Percentiles rank a stretch among this genome's conserved stretches.
Conservation (phyloP, 2,888 invertebrate genomes). For the Cinara cedri region DNA sequence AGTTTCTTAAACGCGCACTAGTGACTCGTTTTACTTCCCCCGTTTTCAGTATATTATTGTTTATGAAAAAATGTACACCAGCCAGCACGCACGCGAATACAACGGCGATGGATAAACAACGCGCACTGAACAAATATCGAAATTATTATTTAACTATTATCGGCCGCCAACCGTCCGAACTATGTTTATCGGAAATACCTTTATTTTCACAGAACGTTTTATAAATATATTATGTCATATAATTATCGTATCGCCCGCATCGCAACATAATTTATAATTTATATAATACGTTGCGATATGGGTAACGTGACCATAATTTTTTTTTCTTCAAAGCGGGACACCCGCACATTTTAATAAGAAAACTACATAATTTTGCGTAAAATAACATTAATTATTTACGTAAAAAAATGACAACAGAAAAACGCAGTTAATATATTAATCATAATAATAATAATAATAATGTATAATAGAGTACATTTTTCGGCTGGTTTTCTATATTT, state of each 20-base stretch:
- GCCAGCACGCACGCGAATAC: neutral
- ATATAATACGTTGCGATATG: too few species aligned
- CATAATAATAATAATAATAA: neutral
- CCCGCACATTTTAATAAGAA: conserved; percentile 25
- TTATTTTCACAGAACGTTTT: neutral
- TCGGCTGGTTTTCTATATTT: conserved; percentile 20
- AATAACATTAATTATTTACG: neutral
- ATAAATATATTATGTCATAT: conserved; percentile 6
- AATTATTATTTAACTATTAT: conserved; percentile 13
- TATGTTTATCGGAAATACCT: neutral
- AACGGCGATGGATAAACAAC: neutral
- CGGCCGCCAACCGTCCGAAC: neutral
- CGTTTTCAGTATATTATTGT: neutral
- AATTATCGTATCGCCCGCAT: neutral
- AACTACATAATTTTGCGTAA: conserved; percentile 5
- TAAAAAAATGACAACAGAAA: conserved; percentile 5
- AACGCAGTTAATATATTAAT: neutral
- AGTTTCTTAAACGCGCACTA: conserved; percentile 18
- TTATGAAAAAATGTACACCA: neutral
- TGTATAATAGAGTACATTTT: conserved; percentile 2
- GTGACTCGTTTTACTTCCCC: neutral
- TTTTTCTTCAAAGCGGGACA: conserved; percentile 19
- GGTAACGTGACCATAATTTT: conserved; percentile 22
- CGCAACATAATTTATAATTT: too few species aligned
- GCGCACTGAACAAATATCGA: conserved; percentile 6